Evolutionary conservation across 2,113 vertebrate species (phyloP).

Genomic region (Tychaedon coryphoeus): DNA sequence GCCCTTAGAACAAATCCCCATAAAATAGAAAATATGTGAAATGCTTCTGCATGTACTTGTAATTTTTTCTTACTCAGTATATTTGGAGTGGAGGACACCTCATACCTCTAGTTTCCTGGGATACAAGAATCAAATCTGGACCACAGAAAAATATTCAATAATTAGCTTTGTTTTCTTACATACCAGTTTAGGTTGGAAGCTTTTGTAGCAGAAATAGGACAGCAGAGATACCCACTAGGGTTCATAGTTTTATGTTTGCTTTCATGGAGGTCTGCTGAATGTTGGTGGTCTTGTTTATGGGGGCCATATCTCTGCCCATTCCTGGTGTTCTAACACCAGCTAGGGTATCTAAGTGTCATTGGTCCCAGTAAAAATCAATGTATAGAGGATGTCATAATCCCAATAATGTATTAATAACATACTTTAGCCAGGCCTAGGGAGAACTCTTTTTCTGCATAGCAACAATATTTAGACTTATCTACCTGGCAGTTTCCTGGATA

Average conservation of each 20-base stretch:
- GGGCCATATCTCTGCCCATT: neutral
- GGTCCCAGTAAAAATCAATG: neutral
- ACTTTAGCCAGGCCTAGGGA: neutral
- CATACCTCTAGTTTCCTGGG: neutral
- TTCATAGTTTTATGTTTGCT: neutral
- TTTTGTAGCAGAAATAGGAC: neutral
- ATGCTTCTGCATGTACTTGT: rapidly evolving
- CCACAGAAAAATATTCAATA: neutral
- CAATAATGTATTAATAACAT: neutral
- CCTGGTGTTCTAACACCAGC: neutral
- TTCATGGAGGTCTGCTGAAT: neutral
- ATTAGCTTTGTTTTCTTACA: neutral
- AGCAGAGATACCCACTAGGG: neutral
- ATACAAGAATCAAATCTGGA: neutral
- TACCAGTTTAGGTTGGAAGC: neutral
- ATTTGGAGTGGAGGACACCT: neutral
- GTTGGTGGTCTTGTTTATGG: rapidly evolving
- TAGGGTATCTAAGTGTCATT: neutral
- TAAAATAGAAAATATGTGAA: neutral
- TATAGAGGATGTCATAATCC: neutral
- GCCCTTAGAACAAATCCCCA: rapidly evolving
- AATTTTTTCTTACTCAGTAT: neutral
- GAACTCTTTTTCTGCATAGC: neutral
- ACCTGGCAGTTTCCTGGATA: neutral
- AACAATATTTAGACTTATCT: neutral